Percentiles rank a stretch among this genome's conserved stretches.
Conservation (phyloP, 1,140 invertebrate genomes). For the Euschistus heros region DNA sequence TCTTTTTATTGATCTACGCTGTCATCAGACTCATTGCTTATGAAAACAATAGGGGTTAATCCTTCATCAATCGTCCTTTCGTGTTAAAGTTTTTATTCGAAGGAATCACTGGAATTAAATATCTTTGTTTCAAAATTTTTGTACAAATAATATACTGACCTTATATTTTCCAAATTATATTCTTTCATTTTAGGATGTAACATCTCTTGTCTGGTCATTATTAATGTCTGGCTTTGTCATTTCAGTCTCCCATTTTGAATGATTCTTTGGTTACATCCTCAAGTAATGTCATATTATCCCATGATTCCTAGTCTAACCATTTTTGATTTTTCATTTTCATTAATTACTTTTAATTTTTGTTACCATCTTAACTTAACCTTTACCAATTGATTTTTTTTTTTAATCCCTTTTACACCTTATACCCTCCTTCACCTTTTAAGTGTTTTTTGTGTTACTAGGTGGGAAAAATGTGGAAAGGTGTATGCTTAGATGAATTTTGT, state of each 20-base stretch:
- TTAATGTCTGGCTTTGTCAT: conserved; percentile 1
- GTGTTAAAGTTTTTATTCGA: neutral
- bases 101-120: neutral
- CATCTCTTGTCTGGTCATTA: neutral
- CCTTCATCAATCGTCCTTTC: neutral
- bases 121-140: neutral
- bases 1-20: no score
- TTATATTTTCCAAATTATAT: neutral
- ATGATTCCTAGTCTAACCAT: no score
- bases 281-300: no score
- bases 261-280: no score
- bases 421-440: neutral
- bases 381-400: no score
- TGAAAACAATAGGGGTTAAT: conserved; percentile 4
- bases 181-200: neutral
- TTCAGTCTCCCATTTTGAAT: no score
- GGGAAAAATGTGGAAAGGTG: conserved; percentile 25
- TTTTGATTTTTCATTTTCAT: no score
- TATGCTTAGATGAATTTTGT: conserved; percentile 27
- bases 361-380: no score
- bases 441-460: conserved; percentile 5
- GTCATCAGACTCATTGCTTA: neutral
- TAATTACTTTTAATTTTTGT: no score
- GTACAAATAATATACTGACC: neutral
- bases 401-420: no score